phyloP scores from a whole-genome alignment of 1,140 invertebrate species.

The Leguminivora glycinivorella region DNA sequence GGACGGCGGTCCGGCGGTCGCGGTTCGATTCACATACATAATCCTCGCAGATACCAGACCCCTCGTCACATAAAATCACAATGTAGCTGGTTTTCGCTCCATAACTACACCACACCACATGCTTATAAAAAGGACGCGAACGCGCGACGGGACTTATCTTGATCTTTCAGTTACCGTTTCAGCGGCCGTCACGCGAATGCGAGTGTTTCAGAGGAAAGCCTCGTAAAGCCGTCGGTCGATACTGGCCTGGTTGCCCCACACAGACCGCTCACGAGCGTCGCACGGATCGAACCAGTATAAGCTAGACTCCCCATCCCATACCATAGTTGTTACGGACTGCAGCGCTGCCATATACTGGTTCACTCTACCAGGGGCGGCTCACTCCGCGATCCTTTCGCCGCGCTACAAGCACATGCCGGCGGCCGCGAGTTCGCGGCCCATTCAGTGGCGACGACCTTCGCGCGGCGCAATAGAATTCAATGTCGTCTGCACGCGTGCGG shows the following conservation, averaged over 20 bases:
- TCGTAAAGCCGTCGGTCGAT: conserved; percentile 76
- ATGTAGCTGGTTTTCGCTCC: conserved; percentile 43
- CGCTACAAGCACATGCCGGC: too few relatives aligned
- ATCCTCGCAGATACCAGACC: conserved; percentile 53
- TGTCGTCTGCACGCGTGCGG: too few relatives aligned
- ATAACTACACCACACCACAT: background rate
- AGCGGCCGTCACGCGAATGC: conserved; percentile 69
- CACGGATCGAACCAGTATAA: background rate
- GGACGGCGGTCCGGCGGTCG: conserved; percentile 53
- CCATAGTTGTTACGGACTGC: background rate
- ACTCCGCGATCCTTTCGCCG: too few relatives aligned
- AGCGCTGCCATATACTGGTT: background rate
- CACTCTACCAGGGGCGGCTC: too few relatives aligned
- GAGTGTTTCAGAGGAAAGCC: conserved; percentile 67
- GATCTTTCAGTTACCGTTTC: conserved; percentile 64
- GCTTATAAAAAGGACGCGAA: conserved; percentile 1
- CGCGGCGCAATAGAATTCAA: too few relatives aligned
- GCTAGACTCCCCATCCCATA: background rate
- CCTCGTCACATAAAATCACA: conserved; percentile 23
- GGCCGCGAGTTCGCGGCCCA: too few relatives aligned
- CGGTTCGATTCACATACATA: conserved; percentile 70
- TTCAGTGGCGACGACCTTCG: too few relatives aligned
- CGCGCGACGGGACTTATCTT: conserved; percentile 35
- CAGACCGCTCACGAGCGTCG: background rate
- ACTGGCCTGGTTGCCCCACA: conserved; percentile 33